Percentiles rank a stretch among this genome's conserved stretches.
phyloP scores from a whole-genome alignment of 2,888 invertebrate genomes.

The Oscheius myriophilus region DNA sequence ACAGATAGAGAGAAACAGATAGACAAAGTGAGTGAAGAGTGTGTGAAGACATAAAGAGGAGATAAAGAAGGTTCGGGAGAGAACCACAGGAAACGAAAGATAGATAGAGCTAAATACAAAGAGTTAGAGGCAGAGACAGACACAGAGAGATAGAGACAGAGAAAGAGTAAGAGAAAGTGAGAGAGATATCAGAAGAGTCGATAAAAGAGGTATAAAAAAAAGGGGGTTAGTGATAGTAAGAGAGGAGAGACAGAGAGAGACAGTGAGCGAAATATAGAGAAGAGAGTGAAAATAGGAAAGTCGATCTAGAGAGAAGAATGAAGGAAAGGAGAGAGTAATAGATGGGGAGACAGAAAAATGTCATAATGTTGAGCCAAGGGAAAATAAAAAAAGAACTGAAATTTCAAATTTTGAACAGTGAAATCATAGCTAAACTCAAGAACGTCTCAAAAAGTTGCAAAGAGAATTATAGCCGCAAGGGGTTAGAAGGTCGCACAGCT shows the following conservation, averaged over 20 bases:
- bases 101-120: too few species aligned
- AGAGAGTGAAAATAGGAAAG: too few species aligned
- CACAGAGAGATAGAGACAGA: not conserved
- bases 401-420: too few species aligned
- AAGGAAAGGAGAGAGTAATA: too few species aligned
- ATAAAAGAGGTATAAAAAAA: not conserved
- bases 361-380: too few species aligned
- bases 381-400: too few species aligned
- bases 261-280: not conserved
- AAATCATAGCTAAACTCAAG: too few species aligned
- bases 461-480: too few species aligned
- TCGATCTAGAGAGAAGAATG: too few species aligned
- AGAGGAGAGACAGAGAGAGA: constrained; percentile 5
- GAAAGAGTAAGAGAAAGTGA: not conserved
- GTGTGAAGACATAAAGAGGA: too few species aligned
- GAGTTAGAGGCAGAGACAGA: not conserved
- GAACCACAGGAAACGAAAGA: too few species aligned
- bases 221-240: not conserved
- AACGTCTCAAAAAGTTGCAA: not conserved
- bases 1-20: not conserved
- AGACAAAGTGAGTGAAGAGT: not conserved
- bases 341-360: not conserved
- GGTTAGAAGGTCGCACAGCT: constrained; percentile 9
- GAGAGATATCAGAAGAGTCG: not conserved
- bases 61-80: too few species aligned